A percentile compares a stretch with the other conserved stretches of the same genome.
Conservation (phyloP, 1,140 invertebrate species). For the Trachelipus rathkii region DNA sequence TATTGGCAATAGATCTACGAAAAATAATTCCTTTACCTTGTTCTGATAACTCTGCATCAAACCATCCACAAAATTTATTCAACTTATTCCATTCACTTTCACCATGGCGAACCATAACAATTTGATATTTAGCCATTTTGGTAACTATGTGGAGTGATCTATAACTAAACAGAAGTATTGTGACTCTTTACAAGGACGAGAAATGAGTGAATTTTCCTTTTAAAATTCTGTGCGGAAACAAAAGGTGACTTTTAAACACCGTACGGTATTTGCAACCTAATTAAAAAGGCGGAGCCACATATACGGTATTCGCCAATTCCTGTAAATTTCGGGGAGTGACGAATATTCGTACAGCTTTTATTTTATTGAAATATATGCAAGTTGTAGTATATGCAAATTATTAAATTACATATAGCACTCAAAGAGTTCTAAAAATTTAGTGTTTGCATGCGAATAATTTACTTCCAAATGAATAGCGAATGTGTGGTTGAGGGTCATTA, state of each 20-base stretch:
- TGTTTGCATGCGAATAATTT: too few species aligned
- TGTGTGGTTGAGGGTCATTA: too few species aligned
- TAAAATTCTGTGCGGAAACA: not conserved
- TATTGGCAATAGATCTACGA: too few species aligned
- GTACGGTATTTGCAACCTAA: not conserved
- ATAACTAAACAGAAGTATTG: not conserved
- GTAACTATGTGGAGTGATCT: not conserved
- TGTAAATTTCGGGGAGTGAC: too few species aligned
- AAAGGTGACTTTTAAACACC: constrained; percentile 7
- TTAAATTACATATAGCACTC: too few species aligned
- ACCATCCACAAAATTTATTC: constrained; percentile 90
- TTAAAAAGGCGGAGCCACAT: too few species aligned
- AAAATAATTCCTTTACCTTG: constrained; percentile 59
- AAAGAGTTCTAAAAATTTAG: too few species aligned
- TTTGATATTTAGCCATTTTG: constrained; percentile 71
- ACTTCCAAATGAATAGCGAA: too few species aligned
- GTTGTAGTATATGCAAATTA: too few species aligned
- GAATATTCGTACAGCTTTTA: too few species aligned
- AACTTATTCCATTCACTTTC: constrained; percentile 94
- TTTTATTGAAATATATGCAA: too few species aligned
- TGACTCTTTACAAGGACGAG: not conserved
- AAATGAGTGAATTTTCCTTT: not conserved
- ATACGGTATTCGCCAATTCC: too few species aligned
- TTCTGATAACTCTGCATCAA: constrained; percentile 73
- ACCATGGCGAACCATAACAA: constrained; percentile 92